A percentile compares a stretch with the other conserved stretches of the same genome.
Evolutionary conservation across 2,113 vertebrate genomes (phyloP).

Genomic region (Alethe castanea): DNA sequence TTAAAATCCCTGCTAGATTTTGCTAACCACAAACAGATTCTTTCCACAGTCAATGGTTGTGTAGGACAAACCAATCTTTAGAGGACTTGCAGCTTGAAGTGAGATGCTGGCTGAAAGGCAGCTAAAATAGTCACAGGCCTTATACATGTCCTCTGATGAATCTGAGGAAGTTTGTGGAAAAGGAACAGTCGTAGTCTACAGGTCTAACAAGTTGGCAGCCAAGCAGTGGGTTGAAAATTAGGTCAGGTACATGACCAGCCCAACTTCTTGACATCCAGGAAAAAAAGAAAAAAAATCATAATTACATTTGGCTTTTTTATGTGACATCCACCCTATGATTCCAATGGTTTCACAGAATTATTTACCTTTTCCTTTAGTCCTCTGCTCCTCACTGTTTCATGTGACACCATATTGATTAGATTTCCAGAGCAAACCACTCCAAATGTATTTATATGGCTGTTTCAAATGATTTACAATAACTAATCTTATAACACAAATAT

Average conservation of each 20-base stretch:
- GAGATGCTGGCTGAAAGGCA: background rate
- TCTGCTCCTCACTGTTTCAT: slow-evolving; percentile 16
- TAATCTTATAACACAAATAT: slow-evolving; percentile 8
- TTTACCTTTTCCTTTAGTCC: slow-evolving; percentile 1
- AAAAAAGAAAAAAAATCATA: background rate
- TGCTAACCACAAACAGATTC: background rate
- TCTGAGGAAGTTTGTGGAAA: background rate
- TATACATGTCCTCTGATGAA: background rate
- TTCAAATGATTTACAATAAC: slow-evolving; percentile 39
- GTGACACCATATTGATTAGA: slow-evolving; percentile 5
- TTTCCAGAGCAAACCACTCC: background rate
- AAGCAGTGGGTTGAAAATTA: background rate
- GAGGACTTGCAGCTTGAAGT: background rate
- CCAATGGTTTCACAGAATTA: background rate
- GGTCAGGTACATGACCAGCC: background rate
- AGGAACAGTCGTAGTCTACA: background rate
- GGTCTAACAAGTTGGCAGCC: background rate
- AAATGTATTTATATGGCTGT: slow-evolving; percentile 16
- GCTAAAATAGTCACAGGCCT: background rate
- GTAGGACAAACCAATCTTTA: background rate
- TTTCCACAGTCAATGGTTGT: fast-evolving
- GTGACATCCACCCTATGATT: background rate
- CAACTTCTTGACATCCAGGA: background rate
- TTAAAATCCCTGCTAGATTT: background rate
- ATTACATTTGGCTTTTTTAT: background rate